Evolutionary conservation across 2,797 vertebrate genomes (phyloP).

Genomic region (Microctenopoma stevenorrisi): DNA sequence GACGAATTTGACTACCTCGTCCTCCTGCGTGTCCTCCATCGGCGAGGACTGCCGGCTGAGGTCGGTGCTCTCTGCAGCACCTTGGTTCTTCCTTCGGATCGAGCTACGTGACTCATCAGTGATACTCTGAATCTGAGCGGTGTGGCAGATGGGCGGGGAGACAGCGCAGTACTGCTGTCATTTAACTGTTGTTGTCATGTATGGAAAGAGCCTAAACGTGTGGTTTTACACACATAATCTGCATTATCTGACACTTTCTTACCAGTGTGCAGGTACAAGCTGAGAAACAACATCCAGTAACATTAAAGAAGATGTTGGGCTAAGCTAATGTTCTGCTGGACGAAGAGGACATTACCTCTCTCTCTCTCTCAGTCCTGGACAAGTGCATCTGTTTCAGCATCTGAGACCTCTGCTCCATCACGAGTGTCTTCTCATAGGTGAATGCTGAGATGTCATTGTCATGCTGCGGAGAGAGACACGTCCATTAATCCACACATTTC

Average conservation of each 20-base stretch:
- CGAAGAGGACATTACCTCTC: conserved; percentile 87
- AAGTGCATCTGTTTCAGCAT: conserved; percentile 98
- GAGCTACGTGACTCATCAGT: conserved; percentile 91
- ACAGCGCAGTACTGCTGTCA: conserved; percentile 17
- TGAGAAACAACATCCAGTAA: background rate
- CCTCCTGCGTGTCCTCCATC: conserved; percentile 82
- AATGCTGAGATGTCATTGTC: conserved; percentile 98
- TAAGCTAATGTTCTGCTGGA: background rate
- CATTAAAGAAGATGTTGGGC: conserved; percentile 8
- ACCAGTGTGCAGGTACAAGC: background rate
- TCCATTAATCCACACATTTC: background rate
- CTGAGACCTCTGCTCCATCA: conserved; percentile 98
- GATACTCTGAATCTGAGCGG: conserved; percentile 93
- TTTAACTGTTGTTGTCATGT: background rate
- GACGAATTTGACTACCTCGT: conserved; percentile 84
- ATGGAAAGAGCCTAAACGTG: background rate
- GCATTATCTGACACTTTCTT: background rate
- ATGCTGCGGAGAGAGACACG: conserved; percentile 77
- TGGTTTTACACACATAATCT: background rate
- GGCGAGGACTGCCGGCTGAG: conserved; percentile 81
- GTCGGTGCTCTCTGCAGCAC: conserved; percentile 66
- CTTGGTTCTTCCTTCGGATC: conserved; percentile 89
- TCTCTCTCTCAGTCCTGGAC: conserved; percentile 91
- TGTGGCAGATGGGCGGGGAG: conserved; percentile 67
- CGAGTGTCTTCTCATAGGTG: conserved; percentile 95